These are phyloP conservation scores for Campodea augens DNA, from an alignment of 1,140 invertebrate species.

Conservation along the genomic window DNA sequence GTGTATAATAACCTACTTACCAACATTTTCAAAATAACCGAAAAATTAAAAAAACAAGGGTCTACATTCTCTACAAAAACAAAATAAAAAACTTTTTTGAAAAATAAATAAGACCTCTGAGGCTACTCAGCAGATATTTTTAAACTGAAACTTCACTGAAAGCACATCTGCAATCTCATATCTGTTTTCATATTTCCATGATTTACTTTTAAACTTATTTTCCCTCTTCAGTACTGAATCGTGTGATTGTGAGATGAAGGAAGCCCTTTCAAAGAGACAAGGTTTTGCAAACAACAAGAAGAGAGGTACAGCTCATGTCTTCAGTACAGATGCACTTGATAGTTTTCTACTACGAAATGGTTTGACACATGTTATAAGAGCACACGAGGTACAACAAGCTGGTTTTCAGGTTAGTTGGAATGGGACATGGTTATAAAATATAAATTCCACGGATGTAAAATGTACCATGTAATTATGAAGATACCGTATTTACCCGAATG, in stretches of 20 bases:
- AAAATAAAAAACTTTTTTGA: no score
- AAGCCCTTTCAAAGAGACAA: conserved; percentile 33
- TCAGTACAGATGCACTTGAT: conserved; percentile 41
- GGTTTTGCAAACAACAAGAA: conserved; percentile 46
- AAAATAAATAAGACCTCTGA: no score
- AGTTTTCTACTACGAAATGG: conserved; percentile 39
- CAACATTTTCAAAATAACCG: no score
- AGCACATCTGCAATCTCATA: no score
- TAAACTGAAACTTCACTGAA: no score
- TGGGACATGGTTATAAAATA: neutral
- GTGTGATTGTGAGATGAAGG: conserved; percentile 15
- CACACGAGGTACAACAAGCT: conserved; percentile 47
- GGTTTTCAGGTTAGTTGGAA: conserved; percentile 39
- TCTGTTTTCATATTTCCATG: no score
- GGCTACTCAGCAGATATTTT: no score
- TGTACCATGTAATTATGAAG: neutral
- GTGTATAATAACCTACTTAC: no score
- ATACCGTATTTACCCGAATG: no score
- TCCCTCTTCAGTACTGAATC: neutral
- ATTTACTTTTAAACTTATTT: no score
- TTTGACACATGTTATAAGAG: conserved; percentile 44
- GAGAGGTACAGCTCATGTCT: conserved; percentile 49
- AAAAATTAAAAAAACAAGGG: no score
- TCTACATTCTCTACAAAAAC: no score
- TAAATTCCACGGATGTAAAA: neutral